Conservation (phyloP, 2,113 vertebrate genomes). For the Bufo gargarizans region DNA sequence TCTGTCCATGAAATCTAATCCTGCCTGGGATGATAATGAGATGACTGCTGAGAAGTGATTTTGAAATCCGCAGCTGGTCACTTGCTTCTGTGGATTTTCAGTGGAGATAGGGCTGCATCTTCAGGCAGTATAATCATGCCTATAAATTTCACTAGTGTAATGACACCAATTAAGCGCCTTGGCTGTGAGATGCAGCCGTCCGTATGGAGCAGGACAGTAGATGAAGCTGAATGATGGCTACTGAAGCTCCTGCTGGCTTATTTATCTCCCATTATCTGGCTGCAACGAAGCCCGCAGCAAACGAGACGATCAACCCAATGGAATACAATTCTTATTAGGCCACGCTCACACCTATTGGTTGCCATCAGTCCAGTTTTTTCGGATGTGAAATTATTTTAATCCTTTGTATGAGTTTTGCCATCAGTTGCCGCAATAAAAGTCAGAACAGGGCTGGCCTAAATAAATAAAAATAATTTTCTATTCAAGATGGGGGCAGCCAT, state of each 20-base stretch:
- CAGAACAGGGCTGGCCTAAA: too few relatives aligned
- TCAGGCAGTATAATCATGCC: neutral
- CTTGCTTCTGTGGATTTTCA: too few relatives aligned
- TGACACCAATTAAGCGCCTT: neutral
- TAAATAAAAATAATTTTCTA: too few relatives aligned
- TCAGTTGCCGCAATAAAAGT: too few relatives aligned
- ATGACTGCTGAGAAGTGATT: too few relatives aligned
- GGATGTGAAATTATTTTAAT: too few relatives aligned
- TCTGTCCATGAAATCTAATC: too few relatives aligned
- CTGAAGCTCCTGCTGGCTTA: neutral
- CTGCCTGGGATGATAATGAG: too few relatives aligned
- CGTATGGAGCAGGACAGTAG: neutral
- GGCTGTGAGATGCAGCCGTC: neutral
- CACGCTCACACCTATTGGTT: neutral
- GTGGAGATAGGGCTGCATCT: neutral
- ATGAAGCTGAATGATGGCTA: neutral
- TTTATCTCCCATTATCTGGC: neutral
- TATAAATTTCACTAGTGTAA: neutral
- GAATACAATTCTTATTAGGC: neutral
- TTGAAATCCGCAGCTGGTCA: too few relatives aligned
- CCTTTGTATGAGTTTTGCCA: too few relatives aligned
- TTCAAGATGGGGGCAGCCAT: too few relatives aligned
- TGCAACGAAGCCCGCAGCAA: neutral
- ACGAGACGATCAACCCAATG: too few relatives aligned
- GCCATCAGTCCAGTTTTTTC: neutral